phyloP scores from a whole-genome alignment of 1,140 invertebrate species.

The Acromyrmex echinatior region DNA sequence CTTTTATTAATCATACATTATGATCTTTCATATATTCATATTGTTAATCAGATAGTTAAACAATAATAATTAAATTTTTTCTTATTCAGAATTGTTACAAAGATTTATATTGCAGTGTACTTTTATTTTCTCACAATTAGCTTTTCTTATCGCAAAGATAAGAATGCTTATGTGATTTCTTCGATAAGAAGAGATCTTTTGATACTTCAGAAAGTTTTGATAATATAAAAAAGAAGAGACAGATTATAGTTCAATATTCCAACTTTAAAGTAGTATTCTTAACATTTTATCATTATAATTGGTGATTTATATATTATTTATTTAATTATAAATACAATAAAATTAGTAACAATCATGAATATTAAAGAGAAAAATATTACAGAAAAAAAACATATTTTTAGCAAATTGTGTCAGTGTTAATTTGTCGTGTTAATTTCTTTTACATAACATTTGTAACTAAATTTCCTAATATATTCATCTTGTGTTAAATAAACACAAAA shows the following conservation, averaged over 20 bases:
- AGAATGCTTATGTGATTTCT: not conserved
- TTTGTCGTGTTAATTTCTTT: not conserved
- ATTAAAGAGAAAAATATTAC: not conserved
- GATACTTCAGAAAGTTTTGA: too few species aligned
- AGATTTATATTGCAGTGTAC: not conserved
- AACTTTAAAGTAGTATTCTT: not conserved
- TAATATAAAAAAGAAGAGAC: not conserved
- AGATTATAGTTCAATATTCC: not conserved
- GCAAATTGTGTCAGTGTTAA: not conserved
- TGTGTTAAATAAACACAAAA: too few species aligned
- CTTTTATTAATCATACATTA: not conserved
- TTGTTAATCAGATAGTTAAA: not conserved
- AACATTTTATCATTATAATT: conserved; percentile 11
- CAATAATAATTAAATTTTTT: not conserved
- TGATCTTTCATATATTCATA: too few species aligned
- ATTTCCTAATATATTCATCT: too few species aligned
- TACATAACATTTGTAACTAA: too few species aligned
- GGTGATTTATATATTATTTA: not conserved
- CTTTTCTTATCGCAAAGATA: conserved; percentile 3
- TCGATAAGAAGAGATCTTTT: conserved; percentile 16
- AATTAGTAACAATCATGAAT: not conserved
- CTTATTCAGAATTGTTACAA: not conserved
- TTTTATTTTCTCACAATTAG: conserved; percentile 9
- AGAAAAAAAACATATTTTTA: not conserved
- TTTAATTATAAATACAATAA: not conserved